Percentiles rank a stretch among this genome's conserved stretches.
Evolutionary conservation across 1,140 invertebrate genomes (phyloP).

Genomic region (Lethocerus indicus): DNA sequence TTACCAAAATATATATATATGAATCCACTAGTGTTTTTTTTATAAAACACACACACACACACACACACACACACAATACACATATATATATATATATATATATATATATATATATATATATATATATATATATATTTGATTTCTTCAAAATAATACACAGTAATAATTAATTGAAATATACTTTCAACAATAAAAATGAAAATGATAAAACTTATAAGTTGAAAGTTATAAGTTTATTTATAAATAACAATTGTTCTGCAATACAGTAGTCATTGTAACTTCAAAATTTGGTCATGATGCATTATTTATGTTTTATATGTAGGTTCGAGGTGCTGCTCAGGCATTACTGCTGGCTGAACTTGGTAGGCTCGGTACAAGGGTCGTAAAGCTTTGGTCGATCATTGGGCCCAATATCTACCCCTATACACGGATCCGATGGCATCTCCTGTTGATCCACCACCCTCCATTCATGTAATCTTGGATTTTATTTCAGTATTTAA

Average conservation of each 20-base stretch:
- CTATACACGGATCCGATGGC: conserved; percentile 55
- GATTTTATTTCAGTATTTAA: too few species aligned
- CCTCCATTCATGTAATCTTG: neutral
- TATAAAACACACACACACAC: too few species aligned
- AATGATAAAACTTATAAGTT: neutral
- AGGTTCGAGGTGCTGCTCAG: conserved; percentile 87
- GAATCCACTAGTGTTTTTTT: too few species aligned
- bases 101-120: too few species aligned
- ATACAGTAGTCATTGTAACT: too few species aligned
- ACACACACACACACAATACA: too few species aligned
- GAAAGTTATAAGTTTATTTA: neutral
- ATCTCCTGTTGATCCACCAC: neutral
- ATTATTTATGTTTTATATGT: neutral
- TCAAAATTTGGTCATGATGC: too few species aligned
- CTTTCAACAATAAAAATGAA: too few species aligned
- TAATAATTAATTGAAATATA: too few species aligned
- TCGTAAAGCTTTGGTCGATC: conserved; percentile 78
- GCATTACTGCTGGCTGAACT: conserved; percentile 88
- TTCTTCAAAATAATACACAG: too few species aligned
- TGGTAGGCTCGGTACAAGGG: conserved; percentile 81
- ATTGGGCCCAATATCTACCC: conserved; percentile 88
- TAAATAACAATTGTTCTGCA: neutral
- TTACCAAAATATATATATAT: neutral
- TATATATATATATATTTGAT: too few species aligned
- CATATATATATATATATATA: too few species aligned